phyloP scores from a whole-genome alignment of 2,113 vertebrate genomes.

The Oceanites oceanicus region DNA sequence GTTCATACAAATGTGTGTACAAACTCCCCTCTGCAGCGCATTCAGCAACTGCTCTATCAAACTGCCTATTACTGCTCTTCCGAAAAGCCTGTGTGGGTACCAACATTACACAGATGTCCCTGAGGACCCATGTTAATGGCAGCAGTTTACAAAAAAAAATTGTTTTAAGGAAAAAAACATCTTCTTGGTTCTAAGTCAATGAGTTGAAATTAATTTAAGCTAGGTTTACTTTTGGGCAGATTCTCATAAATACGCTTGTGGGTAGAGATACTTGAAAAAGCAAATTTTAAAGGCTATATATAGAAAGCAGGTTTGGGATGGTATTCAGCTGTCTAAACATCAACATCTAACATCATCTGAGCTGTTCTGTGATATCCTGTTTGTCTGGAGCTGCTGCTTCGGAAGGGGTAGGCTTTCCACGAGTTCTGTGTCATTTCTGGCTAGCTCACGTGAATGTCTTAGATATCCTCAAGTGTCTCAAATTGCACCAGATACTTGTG shows the following conservation, averaged over 20 bases:
- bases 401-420: not conserved
- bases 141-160: not conserved
- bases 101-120: not conserved
- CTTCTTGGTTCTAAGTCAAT: not conserved
- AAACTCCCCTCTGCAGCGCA: not conserved
- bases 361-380: not conserved
- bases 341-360: not conserved
- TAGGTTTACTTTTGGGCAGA: not conserved
- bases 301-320: not conserved
- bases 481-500: not conserved
- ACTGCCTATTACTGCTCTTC: not conserved
- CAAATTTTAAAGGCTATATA: not conserved
- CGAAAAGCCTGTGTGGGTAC: not conserved
- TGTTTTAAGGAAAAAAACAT: not conserved
- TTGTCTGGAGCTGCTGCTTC: not conserved
- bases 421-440: not conserved
- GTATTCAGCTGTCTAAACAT: not conserved
- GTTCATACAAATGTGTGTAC: not conserved
- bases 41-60: not conserved
- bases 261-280: not conserved
- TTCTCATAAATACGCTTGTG: not conserved
- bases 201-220: not conserved
- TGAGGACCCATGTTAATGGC: not conserved
- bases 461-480: not conserved
- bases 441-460: not conserved